Base-by-base conservation (phyloP, 2,888 invertebrate genomes). In the Litoditis marina region DNA sequence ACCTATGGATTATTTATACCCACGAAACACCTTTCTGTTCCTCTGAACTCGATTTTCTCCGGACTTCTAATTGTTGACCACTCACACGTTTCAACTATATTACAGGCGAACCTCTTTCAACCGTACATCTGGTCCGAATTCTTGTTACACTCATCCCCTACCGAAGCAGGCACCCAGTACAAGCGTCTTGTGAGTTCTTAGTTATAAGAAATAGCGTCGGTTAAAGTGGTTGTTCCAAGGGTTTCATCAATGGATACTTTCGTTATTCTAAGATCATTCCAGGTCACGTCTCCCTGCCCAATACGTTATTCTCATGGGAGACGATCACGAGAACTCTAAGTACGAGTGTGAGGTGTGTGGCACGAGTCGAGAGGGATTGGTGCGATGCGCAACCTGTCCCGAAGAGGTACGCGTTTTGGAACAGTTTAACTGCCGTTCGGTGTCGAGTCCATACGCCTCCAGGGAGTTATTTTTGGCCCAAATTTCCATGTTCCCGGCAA, bases 291-390 rank as follows among this genome's bases (percentile, higher is more conserved):
- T 67, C 27, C 4, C 13, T 5, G 13, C 32, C 1, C 57, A 56
- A 2, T 73, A 70, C 54, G 34, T 65, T 0, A 11, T 6, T 0
- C 60, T 60, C 4, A 55, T 58, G 19, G 63, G 64, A 19, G 64
- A 71, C 6, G 19, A 57, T 13, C 62, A 65, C 46, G 70, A 71
- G 22, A 50, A 36, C 19, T 54, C 62, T 1, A 25, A 62, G 32
- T 71, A 58, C 60, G 59, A 69, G 50, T 71, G 73, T 34, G 55
- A 54, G 2, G 52, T 71, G 7, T 73, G 71, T 39, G 42, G 49
- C 6, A 42, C 16, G 0, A 31, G 42, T 6, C 25, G 39, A 8
- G 71, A 65, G 44, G 71, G 73, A 22, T 54, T 73, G 1, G 56
- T 58, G n/a, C 55, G 50, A 6, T 73, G 71, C 36, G 47, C 28